A percentile compares a stretch with the other conserved stretches of the same genome.
These are phyloP conservation scores for Parazoanthus swiftii DNA, from an alignment of 92 coral and sea anemone species.

Conservation along the genomic window DNA sequence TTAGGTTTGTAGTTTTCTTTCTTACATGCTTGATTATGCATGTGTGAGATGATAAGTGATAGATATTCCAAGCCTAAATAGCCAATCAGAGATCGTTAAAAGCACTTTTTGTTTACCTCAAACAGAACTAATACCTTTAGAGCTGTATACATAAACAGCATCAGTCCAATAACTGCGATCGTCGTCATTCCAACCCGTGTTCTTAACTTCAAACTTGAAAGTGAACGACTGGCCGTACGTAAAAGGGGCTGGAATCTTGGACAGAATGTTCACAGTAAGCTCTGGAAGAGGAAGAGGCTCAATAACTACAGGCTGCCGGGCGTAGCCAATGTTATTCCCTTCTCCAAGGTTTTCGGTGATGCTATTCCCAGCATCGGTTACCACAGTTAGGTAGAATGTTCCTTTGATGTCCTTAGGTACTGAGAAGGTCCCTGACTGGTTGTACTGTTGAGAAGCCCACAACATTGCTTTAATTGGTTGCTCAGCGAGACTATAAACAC, in stretches of 20 bases:
- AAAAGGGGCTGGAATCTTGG: constrained; percentile 51
- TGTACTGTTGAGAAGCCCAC: constrained; percentile 61
- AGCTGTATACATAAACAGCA: constrained; percentile 54
- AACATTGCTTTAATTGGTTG: constrained; percentile 46
- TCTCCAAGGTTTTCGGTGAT: constrained; percentile 43
- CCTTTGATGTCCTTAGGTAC: constrained; percentile 57
- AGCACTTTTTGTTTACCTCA: neutral
- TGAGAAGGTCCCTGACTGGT: constrained; percentile 47
- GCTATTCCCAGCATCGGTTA: constrained; percentile 46
- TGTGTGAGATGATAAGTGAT: too few species aligned
- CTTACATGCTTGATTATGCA: too few species aligned
- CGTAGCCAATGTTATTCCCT: constrained; percentile 46
- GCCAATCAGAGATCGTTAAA: too few species aligned
- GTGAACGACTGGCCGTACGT: constrained; percentile 52
- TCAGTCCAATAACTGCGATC: constrained; percentile 64
- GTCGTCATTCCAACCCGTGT: constrained; percentile 50
- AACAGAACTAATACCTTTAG: constrained; percentile 17
- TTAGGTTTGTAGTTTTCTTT: too few species aligned
- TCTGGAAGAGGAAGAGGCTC: constrained; percentile 44
- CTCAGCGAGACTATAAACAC: constrained; percentile 41
- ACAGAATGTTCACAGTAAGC: constrained; percentile 43
- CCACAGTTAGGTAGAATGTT: constrained; percentile 53
- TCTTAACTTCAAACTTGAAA: constrained; percentile 51
- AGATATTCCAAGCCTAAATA: too few species aligned
- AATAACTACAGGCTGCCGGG: constrained; percentile 19